phyloP scores from a whole-genome alignment of 1,140 invertebrate genomes.

The Drosophila carrolli region DNA sequence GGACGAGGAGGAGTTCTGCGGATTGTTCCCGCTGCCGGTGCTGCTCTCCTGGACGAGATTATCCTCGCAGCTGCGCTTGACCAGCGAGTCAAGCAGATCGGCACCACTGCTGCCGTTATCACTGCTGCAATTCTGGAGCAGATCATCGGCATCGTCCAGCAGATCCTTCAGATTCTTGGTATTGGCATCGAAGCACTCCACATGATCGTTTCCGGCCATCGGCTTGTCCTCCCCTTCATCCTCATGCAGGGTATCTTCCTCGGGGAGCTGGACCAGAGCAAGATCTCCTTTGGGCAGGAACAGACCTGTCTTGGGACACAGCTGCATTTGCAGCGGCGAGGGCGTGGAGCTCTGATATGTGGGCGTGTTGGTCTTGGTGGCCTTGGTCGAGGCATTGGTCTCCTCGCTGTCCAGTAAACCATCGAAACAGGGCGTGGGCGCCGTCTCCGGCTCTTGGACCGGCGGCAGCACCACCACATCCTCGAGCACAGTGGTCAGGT shows the following conservation, averaged over 20 bases:
- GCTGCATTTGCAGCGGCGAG: slow-evolving; percentile 68
- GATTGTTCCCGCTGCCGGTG: slow-evolving; percentile 31
- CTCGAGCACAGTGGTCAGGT: slow-evolving; percentile 49
- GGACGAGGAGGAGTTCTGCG: slow-evolving; percentile 2
- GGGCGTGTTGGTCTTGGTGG: slow-evolving; percentile 73
- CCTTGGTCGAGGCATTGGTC: slow-evolving; percentile 66
- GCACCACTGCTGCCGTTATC: slow-evolving; percentile 85
- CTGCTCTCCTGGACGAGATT: slow-evolving; percentile 76
- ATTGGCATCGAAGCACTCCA: slow-evolving; percentile 62
- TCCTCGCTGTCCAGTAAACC: slow-evolving; percentile 65
- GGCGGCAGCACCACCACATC: slow-evolving; percentile 59
- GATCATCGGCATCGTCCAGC: slow-evolving; percentile 82
- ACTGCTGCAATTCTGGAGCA: slow-evolving; percentile 86
- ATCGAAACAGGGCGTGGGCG: slow-evolving; percentile 51
- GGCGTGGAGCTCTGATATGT: slow-evolving; percentile 75
- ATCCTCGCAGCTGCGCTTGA: slow-evolving; percentile 87
- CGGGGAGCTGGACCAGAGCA: slow-evolving; percentile 13
- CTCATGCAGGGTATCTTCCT: slow-evolving; percentile 5
- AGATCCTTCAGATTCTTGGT: slow-evolving; percentile 82
- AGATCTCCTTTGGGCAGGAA: slow-evolving; percentile 63
- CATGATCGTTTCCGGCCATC: slow-evolving; percentile 1
- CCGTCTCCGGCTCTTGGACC: slow-evolving; percentile 18
- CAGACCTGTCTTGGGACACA: slow-evolving; percentile 77
- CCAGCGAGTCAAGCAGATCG: slow-evolving; percentile 86
- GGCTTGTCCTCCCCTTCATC: slow-evolving; percentile 16